Evolutionary conservation across 2,113 vertebrate genomes (phyloP).

Genomic region (Mobula birostris): DNA sequence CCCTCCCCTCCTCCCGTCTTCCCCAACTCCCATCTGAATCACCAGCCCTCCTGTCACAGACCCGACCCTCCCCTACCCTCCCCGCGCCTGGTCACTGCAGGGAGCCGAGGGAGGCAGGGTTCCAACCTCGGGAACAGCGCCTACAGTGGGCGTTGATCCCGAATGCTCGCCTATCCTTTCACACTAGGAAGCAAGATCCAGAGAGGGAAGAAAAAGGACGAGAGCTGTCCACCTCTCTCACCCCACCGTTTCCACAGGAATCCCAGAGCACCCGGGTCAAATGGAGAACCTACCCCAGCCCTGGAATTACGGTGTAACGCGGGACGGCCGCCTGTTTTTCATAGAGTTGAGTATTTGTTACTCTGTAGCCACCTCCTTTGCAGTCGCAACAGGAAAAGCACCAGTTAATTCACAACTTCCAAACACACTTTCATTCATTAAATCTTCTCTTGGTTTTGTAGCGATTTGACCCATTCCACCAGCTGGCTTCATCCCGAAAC

Average conservation of each 20-base stretch:
- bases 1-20: not conserved
- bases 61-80: too few relatives aligned
- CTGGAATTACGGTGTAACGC: constrained; percentile 63
- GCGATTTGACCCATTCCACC: constrained; percentile 60
- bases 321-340: constrained; percentile 61
- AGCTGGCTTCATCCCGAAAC: constrained; percentile 58
- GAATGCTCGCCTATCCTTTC: not conserved
- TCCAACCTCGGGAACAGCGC: not conserved
- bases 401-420: too few relatives aligned
- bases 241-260: too few relatives aligned
- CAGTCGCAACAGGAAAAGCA: too few relatives aligned
- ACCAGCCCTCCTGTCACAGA: too few relatives aligned
- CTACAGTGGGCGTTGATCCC: not conserved
- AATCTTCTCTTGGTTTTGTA: constrained; percentile 18
- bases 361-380: not conserved
- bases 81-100: too few relatives aligned
- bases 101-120: not conserved
- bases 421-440: not conserved
- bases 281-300: constrained; percentile 60
- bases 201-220: not conserved
- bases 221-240: not conserved
- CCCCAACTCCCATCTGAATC: not conserved
- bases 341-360: constrained; percentile 53
- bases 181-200: not conserved
- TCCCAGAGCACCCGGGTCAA: constrained; percentile 18